These are phyloP conservation scores for Aurelia aurita DNA, from an alignment of 30 jellyfish, hydroid and myxozoan species.

Conservation along the genomic window DNA sequence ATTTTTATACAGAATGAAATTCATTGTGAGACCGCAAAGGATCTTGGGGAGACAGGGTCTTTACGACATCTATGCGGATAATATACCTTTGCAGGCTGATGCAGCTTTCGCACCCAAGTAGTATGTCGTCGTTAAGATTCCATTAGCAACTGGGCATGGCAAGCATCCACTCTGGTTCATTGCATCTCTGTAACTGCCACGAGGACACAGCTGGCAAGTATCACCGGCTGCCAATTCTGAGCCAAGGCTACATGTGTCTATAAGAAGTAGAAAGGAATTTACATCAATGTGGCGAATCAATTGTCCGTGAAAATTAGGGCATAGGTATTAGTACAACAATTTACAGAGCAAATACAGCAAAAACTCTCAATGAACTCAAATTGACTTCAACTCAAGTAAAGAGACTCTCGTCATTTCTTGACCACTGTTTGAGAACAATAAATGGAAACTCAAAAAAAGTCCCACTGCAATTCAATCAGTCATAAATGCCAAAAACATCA, in stretches of 20 bases:
- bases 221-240: slow-evolving; percentile 51
- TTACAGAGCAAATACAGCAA: too few species aligned
- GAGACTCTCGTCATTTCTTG: slow-evolving; percentile 16
- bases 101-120: slow-evolving; percentile 52
- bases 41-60: too few species aligned
- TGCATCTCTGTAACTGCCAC: slow-evolving; percentile 78
- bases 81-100: slow-evolving; percentile 72
- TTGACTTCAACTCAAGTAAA: too few species aligned
- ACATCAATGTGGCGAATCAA: too few species aligned
- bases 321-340: not conserved
- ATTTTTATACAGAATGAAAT: too few species aligned
- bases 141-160: slow-evolving; percentile 72
- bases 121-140: slow-evolving; percentile 72
- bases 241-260: slow-evolving; percentile 92
- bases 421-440: not conserved
- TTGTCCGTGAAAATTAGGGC: too few species aligned
- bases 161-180: slow-evolving; percentile 78
- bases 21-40: too few species aligned
- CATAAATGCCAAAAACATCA: too few species aligned
- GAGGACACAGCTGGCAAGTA: slow-evolving; percentile 74
- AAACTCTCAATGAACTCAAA: too few species aligned
- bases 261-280: not conserved
- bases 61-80: not conserved
- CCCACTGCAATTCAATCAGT: too few species aligned
- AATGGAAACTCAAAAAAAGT: not conserved